Base-by-base conservation (phyloP, 1,140 invertebrate genomes). In the Apocrypta bakeri region DNA sequence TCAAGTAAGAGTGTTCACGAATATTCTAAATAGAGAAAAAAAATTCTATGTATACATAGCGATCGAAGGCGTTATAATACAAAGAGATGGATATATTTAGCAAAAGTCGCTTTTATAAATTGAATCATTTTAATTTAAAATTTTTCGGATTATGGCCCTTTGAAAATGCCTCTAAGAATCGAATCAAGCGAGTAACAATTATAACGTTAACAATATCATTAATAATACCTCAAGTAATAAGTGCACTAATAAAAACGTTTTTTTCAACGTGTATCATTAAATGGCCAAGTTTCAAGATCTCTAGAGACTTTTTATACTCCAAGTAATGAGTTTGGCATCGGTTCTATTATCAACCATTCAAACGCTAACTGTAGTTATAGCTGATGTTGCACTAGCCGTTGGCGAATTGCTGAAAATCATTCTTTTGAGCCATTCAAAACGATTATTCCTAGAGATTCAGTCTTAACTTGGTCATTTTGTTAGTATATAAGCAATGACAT, bases 151-250 rank as follows among this genome's bases (percentile, higher is more conserved):
- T 74, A 48, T 74, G 72, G 72, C 72, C 72, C 24, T 11, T 37
- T 17, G 72, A n/a, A 1, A n/a, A 74, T 74, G 21, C 11, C 33
- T 74, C 37, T 3, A 48, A 14, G 8, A 74, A 74, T 42, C 29
- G 33, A 74, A 25, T 48, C n/a, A 74, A 74, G 37, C 72, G 72
- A 48, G 21, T 42, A n/a, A 48, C 37, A 56, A 17, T 74, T 74
- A 25, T 74, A 24, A 21, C 33, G n/a, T 48, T 74, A 42, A 74
- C 37, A 24, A 27, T 24, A 25, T 74, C 72, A 25, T 21, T 74
- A 24, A 42, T 74, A 11, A 74, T 74, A 56, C 72, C 72, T 8
- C 72, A 74, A 48, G 72, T 74, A 74, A 68, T 68, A 68, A 27
- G 6, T 66, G 27, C 63, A 29, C 63, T 29, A 29, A 24, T 21